A percentile compares a stretch with the other conserved stretches of the same genome.
These are phyloP conservation scores for Adela reaumurella DNA, from an alignment of 2,888 invertebrate species.

Conservation along the genomic window DNA sequence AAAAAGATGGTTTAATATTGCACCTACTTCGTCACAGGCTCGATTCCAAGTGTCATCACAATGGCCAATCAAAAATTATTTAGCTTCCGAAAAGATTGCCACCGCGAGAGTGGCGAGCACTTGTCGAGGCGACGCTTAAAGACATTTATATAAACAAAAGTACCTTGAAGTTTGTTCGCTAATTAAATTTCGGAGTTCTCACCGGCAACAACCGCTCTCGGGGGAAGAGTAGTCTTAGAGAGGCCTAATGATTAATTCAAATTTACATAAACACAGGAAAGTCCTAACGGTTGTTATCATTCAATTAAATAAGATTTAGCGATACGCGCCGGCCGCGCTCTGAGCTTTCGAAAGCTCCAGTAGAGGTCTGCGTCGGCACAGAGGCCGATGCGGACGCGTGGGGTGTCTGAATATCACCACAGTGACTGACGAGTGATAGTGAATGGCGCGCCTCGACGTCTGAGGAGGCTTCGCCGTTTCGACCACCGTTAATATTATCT, in stretches of 20 bases:
- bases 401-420: neutral
- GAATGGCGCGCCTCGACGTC: neutral
- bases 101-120: neutral
- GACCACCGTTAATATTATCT: constrained; percentile 37
- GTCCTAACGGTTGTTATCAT: constrained; percentile 51
- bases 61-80: too few relatives aligned
- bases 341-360: neutral
- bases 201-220: neutral
- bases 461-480: constrained; percentile 15
- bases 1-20: too few relatives aligned
- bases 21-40: too few relatives aligned
- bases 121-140: neutral
- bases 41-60: too few relatives aligned
- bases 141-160: neutral
- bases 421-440: neutral
- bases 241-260: constrained; percentile 20
- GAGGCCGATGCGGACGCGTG: neutral
- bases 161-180: neutral
- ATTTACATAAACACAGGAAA: constrained; percentile 47
- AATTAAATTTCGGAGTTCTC: neutral
- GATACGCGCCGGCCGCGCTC: constrained; percentile 16
- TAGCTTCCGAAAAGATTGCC: neutral
- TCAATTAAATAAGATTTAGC: constrained; percentile 51
- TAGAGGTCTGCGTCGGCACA: too few relatives aligned
- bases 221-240: neutral